A percentile compares a stretch with the other conserved stretches of the same genome.
Conservation (phyloP, 92 coral and sea anemone genomes). For the Palythoa grandis region DNA sequence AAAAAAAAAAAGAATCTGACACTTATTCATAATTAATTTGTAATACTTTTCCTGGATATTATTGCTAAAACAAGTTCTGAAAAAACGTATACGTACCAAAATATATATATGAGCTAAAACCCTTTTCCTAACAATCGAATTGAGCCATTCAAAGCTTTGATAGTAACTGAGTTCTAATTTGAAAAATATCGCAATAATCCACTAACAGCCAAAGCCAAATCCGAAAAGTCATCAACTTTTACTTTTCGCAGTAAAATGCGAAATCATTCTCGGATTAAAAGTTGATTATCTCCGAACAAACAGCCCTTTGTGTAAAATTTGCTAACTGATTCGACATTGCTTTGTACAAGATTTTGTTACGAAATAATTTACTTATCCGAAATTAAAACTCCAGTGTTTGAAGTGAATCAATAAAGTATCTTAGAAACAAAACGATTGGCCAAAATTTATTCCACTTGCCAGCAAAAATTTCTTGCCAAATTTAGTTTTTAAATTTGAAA, state of each 20-base stretch:
- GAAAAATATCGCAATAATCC: neutral
- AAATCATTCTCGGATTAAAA: constrained; percentile 18
- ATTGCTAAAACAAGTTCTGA: no score
- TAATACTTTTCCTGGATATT: no score
- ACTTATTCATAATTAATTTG: no score
- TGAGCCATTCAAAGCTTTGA: no score
- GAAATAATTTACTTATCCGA: constrained; percentile 34
- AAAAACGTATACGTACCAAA: no score
- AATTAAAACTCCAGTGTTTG: constrained; percentile 28
- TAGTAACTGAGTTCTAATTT: neutral
- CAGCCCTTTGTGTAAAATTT: constrained; percentile 5
- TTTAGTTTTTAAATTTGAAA: no score
- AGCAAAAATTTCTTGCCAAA: no score
- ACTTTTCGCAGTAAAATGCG: constrained; percentile 17
- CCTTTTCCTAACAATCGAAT: no score
- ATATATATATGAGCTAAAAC: no score
- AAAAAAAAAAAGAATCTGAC: no score
- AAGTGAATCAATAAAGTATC: constrained; percentile 16
- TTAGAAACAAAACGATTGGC: constrained; percentile 16
- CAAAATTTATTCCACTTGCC: neutral
- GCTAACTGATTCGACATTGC: neutral
- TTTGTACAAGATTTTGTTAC: constrained; percentile 15
- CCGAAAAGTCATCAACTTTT: neutral
- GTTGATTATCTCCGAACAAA: constrained; percentile 12
- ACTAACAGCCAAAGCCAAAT: neutral